These are phyloP conservation scores for Ommatoiulus sabulosus DNA, from an alignment of 2,888 invertebrate species.

Conservation along the genomic window DNA sequence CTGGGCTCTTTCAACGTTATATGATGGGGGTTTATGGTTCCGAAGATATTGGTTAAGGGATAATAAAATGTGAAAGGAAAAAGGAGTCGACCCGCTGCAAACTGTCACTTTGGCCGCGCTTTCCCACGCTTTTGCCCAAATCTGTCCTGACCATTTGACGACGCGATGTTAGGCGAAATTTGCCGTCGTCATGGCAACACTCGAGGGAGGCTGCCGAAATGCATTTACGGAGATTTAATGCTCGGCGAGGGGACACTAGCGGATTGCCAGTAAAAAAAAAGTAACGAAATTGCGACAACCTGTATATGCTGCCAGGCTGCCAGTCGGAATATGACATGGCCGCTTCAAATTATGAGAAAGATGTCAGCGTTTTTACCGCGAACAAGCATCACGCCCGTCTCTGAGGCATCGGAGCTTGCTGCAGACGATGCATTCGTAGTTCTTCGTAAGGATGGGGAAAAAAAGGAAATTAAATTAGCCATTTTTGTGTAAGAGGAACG, in stretches of 20 bases:
- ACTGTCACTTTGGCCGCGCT: constrained; percentile 15
- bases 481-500: no score
- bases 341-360: neutral
- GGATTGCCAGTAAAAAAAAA: neutral
- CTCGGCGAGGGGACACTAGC: neutral
- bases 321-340: neutral
- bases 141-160: constrained; percentile 51
- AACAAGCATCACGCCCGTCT: neutral
- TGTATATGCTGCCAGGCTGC: neutral
- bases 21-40: constrained; percentile 37
- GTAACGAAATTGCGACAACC: neutral
- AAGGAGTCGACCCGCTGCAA: constrained; percentile 41
- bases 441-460: no score
- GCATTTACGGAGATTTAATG: constrained; percentile 36
- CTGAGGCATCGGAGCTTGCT: neutral
- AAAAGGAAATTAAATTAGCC: no score
- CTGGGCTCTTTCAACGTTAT: constrained; percentile 15
- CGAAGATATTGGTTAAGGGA: constrained; percentile 41
- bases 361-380: neutral
- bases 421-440: no score
- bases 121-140: constrained; percentile 1
- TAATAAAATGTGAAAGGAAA: constrained; percentile 50
- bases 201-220: constrained; percentile 21
- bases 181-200: constrained; percentile 26
- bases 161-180: neutral